Evolutionary conservation across 2,888 invertebrate species (phyloP).

Genomic region (Fissipunctia ypsillon): DNA sequence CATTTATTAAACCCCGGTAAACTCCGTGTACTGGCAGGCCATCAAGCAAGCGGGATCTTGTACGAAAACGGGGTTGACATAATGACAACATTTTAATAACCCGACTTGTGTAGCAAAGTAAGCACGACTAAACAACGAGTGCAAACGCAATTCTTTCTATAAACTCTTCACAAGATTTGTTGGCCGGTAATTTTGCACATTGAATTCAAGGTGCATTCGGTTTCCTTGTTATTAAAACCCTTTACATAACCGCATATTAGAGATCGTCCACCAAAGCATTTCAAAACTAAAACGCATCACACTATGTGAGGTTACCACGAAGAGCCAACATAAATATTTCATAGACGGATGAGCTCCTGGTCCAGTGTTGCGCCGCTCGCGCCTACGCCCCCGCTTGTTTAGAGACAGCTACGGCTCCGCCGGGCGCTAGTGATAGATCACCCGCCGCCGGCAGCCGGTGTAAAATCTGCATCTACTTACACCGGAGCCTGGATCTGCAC

Average conservation of each 20-base stretch:
- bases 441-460: conserved; percentile 81
- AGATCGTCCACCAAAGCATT: not conserved
- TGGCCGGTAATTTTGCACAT: not conserved
- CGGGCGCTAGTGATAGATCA: conserved; percentile 80
- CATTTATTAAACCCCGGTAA: conserved; percentile 80
- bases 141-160: not conserved
- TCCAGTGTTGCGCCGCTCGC: not conserved
- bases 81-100: not conserved
- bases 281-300: conserved; percentile 1
- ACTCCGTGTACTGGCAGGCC: conserved; percentile 66
- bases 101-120: not conserved
- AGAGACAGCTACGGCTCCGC: conserved; percentile 53
- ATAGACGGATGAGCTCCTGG: not conserved
- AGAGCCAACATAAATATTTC: not conserved
- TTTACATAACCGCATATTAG: not conserved
- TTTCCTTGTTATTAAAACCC: not conserved
- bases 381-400: conserved; percentile 32
- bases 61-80: not conserved
- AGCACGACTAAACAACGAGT: not conserved
- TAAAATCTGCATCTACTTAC: conserved; percentile 83
- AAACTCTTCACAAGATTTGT: not conserved
- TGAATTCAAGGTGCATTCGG: not conserved
- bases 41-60: conserved; percentile 52
- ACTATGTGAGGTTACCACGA: too few relatives aligned
- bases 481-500: conserved; percentile 76